phyloP scores from a whole-genome alignment of 2,113 vertebrate genomes.

The Ia io region DNA sequence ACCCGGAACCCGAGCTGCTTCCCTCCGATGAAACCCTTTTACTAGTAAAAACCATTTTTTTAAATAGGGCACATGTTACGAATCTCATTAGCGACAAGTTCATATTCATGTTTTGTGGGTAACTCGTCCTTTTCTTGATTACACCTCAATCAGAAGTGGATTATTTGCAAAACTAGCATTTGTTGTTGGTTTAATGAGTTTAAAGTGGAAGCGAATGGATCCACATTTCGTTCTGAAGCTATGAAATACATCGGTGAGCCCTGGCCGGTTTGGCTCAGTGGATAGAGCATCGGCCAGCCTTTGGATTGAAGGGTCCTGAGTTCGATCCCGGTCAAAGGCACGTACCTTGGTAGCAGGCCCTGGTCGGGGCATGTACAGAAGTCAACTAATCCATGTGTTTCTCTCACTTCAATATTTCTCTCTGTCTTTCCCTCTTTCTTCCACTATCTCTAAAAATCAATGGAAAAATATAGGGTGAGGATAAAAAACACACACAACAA shows the following conservation, averaged over 20 bases:
- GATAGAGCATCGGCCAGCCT: no score
- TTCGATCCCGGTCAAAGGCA: no score
- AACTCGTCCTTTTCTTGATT: not conserved
- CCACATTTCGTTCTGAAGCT: not conserved
- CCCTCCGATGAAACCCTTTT: not conserved
- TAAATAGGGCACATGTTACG: not conserved
- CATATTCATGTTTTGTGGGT: not conserved
- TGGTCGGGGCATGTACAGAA: no score
- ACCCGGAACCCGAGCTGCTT: not conserved
- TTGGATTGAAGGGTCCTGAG: no score
- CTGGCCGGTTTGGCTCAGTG: no score
- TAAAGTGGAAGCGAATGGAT: conserved; percentile 9
- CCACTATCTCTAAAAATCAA: no score
- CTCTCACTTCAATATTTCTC: no score
- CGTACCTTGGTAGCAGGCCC: no score
- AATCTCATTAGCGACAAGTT: not conserved
- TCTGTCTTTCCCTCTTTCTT: no score
- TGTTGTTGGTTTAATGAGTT: not conserved
- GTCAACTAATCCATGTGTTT: no score
- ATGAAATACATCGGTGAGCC: not conserved
- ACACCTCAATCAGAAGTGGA: not conserved
- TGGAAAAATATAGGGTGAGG: no score
- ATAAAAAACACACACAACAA: no score
- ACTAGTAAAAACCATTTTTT: not conserved
- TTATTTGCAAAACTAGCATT: not conserved